phyloP scores from a whole-genome alignment of 2,888 invertebrate species.

The Acanthacorydalis orientalis region DNA sequence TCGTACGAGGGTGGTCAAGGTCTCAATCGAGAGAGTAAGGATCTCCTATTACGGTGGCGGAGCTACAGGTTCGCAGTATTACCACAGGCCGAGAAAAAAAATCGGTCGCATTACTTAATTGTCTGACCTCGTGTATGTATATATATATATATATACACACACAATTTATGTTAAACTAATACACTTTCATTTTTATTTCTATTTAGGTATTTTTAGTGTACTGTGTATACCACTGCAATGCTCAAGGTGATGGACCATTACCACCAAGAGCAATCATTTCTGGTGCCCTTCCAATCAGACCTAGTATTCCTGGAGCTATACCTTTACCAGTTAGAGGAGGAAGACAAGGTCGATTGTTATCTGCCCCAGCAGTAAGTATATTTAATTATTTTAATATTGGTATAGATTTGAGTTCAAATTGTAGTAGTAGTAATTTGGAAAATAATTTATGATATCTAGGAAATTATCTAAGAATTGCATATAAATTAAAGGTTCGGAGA shows the following conservation, averaged over 20 bases:
- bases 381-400: not conserved
- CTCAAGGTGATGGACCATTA: slow-evolving; percentile 2
- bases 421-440: not conserved
- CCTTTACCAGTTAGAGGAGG: not conserved
- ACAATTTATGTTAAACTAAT: not conserved
- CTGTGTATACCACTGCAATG: not conserved
- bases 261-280: slow-evolving; percentile 3
- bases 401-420: too few species aligned
- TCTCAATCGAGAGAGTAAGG: too few species aligned
- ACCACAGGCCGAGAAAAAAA: too few species aligned
- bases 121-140: too few species aligned
- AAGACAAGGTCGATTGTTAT: not conserved
- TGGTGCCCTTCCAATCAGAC: slow-evolving; percentile 1
- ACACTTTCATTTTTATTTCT: not conserved
- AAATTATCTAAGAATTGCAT: not conserved
- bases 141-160: too few species aligned
- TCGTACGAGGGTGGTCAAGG: too few species aligned
- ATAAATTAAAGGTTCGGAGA: not conserved
- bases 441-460: not conserved
- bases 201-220: not conserved
- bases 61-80: too few species aligned
- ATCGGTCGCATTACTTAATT: too few species aligned
- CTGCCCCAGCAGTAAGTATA: not conserved
- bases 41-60: too few species aligned
- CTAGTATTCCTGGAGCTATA: slow-evolving; percentile 1